A percentile compares a stretch with the other conserved stretches of the same genome.
Conservation (phyloP, 1,140 invertebrate genomes). For the Charaxes varanes region DNA sequence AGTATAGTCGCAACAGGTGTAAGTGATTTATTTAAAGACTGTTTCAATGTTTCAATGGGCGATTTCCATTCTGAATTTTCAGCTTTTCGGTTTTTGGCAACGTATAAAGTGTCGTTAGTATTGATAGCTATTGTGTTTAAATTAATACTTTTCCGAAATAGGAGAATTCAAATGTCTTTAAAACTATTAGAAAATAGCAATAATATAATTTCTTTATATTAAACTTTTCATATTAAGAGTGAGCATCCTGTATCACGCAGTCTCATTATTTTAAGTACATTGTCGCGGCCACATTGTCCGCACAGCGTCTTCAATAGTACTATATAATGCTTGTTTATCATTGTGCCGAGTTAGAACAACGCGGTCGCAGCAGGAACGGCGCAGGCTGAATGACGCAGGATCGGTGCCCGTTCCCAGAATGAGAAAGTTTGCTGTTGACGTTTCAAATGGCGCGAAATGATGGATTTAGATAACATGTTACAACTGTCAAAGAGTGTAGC, state of each 20-base stretch:
- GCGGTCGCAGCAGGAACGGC: slow-evolving; percentile 14
- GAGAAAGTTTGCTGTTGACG: slow-evolving; percentile 22
- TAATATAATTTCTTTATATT: too few species aligned
- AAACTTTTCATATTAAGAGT: too few species aligned
- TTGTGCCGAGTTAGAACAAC: slow-evolving; percentile 43
- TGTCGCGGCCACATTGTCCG: slow-evolving; percentile 41
- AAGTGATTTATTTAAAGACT: too few species aligned
- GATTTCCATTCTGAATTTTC: too few species aligned
- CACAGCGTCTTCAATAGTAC: slow-evolving; percentile 41
- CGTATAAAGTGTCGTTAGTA: too few species aligned
- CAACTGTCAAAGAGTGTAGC: too few species aligned
- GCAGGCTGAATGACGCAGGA: slow-evolving; percentile 14
- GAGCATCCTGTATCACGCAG: slow-evolving; percentile 25
- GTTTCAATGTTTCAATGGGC: too few species aligned
- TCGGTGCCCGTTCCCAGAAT: slow-evolving; percentile 20
- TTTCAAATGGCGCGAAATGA: slow-evolving; percentile 16
- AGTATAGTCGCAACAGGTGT: too few species aligned
- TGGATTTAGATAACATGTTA: slow-evolving; percentile 9
- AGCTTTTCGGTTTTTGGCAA: too few species aligned
- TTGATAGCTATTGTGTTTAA: neutral
- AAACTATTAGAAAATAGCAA: too few species aligned
- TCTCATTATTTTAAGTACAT: slow-evolving; percentile 28
- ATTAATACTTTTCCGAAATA: slow-evolving; percentile 9
- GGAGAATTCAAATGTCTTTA: too few species aligned
- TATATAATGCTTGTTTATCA: slow-evolving; percentile 43